These are phyloP conservation scores for Nyctibius bracteatus DNA, from an alignment of 2,113 vertebrate genomes.

Conservation along the genomic window DNA sequence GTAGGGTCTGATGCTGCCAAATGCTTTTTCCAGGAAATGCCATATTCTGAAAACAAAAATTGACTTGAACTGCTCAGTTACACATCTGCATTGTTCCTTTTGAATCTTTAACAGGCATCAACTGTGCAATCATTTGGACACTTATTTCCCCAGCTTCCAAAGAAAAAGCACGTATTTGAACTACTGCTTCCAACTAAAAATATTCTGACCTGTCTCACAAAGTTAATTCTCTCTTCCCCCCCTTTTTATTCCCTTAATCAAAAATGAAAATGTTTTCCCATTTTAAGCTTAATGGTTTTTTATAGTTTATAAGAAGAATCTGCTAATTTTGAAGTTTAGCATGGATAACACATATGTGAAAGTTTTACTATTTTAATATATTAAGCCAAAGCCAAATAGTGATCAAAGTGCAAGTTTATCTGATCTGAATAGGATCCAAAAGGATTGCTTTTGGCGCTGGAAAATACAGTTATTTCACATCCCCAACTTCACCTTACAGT, in stretches of 20 bases:
- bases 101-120: background rate
- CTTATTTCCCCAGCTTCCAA: background rate
- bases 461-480: background rate
- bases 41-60: background rate
- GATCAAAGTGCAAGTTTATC: background rate
- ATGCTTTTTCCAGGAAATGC: background rate
- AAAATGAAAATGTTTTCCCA: background rate
- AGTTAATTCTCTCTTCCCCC: background rate
- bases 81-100: background rate
- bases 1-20: background rate
- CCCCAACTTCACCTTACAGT: background rate
- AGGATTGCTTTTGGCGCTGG: background rate
- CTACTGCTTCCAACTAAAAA: background rate
- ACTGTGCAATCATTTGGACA: background rate
- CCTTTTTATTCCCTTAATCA: background rate
- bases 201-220: background rate
- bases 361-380: background rate
- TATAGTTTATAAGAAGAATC: background rate
- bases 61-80: background rate
- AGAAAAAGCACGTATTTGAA: background rate
- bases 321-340: background rate
- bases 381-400: background rate
- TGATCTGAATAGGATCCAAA: background rate
- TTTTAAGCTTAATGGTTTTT: background rate
- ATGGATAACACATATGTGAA: background rate